Evolutionary conservation across 2,113 vertebrate genomes (phyloP).

Genomic region (Meriones unguiculatus): DNA sequence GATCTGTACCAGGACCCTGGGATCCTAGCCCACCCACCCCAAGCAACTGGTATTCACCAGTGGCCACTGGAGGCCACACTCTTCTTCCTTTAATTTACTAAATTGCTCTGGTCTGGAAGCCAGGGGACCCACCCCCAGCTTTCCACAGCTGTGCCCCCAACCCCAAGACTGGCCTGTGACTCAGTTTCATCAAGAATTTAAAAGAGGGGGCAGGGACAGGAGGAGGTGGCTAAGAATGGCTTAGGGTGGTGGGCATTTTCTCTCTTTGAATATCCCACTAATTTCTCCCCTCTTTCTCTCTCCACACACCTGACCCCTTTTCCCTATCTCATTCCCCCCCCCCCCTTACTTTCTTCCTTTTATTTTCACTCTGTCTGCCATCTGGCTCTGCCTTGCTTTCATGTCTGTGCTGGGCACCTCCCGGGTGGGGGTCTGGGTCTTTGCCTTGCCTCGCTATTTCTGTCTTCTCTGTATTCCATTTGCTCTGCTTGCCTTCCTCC

Average conservation of each 20-base stretch:
- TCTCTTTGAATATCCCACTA: constrained; percentile 60
- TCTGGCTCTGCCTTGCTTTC: constrained; percentile 79
- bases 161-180: not conserved
- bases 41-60: constrained; percentile 69
- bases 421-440: constrained; percentile 78
- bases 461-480: constrained; percentile 65
- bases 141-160: constrained; percentile 76
- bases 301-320: constrained; percentile 75
- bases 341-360: constrained; percentile 80
- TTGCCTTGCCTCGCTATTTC: constrained; percentile 70
- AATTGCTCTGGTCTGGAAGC: constrained; percentile 74
- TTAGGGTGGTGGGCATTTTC: not conserved
- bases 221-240: constrained; percentile 21
- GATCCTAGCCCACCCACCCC: constrained; percentile 40
- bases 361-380: constrained; percentile 66
- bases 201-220: not conserved
- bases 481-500: constrained; percentile 46
- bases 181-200: not conserved
- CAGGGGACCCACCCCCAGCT: constrained; percentile 58
- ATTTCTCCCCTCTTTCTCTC: constrained; percentile 67
- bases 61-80: constrained; percentile 52
- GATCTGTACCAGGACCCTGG: constrained; percentile 53
- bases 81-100: constrained; percentile 74
- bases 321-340: constrained; percentile 17
- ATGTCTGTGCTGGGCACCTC: constrained; percentile 75